Evolutionary conservation across 2,113 vertebrate genomes (phyloP).

Genomic region (Aplodontia rufa): DNA sequence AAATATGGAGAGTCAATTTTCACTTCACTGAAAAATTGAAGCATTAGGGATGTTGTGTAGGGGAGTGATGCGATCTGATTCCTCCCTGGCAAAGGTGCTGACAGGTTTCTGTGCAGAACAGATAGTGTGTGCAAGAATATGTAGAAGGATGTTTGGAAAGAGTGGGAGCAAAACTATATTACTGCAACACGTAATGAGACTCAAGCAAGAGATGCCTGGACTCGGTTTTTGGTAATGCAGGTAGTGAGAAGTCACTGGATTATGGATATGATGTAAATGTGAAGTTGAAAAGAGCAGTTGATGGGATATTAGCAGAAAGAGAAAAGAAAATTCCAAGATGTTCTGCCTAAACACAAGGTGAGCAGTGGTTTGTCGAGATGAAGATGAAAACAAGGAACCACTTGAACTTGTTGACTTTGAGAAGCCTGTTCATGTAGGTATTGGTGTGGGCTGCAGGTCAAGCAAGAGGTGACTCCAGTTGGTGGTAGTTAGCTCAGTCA

Average conservation of each 20-base stretch:
- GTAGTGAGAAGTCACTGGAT: not conserved
- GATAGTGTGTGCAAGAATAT: not conserved
- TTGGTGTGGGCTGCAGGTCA: not conserved
- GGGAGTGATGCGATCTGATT: not conserved
- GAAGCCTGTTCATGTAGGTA: not conserved
- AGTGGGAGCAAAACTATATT: not conserved
- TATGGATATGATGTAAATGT: not conserved
- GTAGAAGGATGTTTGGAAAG: not conserved
- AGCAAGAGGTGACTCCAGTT: not conserved
- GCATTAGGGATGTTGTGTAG: not conserved
- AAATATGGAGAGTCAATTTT: not conserved
- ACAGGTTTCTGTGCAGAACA: not conserved
- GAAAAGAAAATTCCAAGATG: not conserved
- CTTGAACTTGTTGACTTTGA: not conserved
- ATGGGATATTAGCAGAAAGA: not conserved
- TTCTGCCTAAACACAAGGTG: not conserved
- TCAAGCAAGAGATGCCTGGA: not conserved
- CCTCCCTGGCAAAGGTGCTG: not conserved
- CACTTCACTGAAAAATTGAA: not conserved
- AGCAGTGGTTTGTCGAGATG: not conserved
- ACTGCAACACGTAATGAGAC: accelerated
- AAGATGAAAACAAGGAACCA: not conserved
- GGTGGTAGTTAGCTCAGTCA: not conserved
- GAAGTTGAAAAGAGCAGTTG: not conserved
- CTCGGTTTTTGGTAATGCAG: not conserved